Conservation (phyloP, 2,888 invertebrate species). For the Bursaphelenchus okinawaensis region DNA sequence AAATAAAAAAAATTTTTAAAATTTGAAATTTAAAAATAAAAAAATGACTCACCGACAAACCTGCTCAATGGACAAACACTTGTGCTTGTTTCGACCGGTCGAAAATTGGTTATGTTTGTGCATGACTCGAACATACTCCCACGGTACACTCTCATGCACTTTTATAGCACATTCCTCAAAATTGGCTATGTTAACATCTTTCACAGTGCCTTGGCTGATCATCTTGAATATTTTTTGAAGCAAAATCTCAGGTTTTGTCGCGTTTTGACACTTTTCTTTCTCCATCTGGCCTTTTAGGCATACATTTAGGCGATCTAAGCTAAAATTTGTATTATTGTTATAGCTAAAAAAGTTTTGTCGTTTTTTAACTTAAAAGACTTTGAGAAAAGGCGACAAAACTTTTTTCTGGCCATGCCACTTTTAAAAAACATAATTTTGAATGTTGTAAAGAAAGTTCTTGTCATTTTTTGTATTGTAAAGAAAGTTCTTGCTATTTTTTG, state of each 20-base stretch:
- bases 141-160: not conserved
- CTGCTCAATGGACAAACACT: not conserved
- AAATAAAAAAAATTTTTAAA: not conserved
- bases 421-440: too few relatives aligned
- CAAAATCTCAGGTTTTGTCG: not conserved
- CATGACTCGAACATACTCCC: not conserved
- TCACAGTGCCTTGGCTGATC: not conserved
- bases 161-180: not conserved
- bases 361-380: too few relatives aligned
- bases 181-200: not conserved
- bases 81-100: not conserved
- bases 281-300: not conserved
- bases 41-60: not conserved
- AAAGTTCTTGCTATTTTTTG: too few relatives aligned
- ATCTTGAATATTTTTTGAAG: not conserved
- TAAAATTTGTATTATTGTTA: too few relatives aligned
- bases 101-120: not conserved
- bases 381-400: too few relatives aligned
- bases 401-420: too few relatives aligned
- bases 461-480: too few relatives aligned
- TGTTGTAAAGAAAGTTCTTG: too few relatives aligned
- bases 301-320: not conserved
- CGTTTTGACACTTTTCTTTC: not conserved
- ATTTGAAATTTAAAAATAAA: not conserved
- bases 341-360: too few relatives aligned